These are phyloP conservation scores for Oophaga sylvatica DNA, from an alignment of 2,797 vertebrate genomes.

Conservation along the genomic window DNA sequence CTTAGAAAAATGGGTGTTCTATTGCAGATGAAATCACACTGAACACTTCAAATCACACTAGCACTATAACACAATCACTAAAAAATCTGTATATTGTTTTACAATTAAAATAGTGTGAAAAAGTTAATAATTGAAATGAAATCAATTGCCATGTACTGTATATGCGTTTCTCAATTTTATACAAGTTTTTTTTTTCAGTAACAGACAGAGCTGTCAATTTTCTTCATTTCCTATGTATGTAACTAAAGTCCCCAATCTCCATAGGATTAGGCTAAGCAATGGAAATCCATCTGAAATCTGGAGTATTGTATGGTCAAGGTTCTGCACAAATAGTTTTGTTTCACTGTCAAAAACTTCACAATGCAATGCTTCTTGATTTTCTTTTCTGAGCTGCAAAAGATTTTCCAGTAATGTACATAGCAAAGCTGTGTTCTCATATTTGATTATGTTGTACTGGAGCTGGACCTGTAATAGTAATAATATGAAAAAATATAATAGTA, in stretches of 20 bases:
- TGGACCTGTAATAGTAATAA: slow-evolving; percentile 65
- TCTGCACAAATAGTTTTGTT: slow-evolving; percentile 71
- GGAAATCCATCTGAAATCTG: slow-evolving; percentile 85
- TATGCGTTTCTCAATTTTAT: neutral
- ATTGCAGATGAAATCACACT: neutral
- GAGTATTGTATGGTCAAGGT: slow-evolving; percentile 77
- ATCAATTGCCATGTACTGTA: neutral
- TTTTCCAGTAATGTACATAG: slow-evolving; percentile 82
- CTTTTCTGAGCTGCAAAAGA: slow-evolving; percentile 72
- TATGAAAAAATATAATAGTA: slow-evolving; percentile 20
- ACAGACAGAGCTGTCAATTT: neutral
- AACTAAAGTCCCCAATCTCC: slow-evolving; percentile 80
- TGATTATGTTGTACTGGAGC: slow-evolving; percentile 70
- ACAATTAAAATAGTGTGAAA: neutral
- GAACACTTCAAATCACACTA: neutral
- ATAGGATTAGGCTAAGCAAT: slow-evolving; percentile 85
- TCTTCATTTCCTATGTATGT: slow-evolving; percentile 5
- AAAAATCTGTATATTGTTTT: neutral
- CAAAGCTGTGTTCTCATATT: slow-evolving; percentile 84
- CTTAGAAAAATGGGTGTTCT: neutral
- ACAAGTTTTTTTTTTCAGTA: neutral
- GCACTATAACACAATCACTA: neutral
- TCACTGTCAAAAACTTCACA: slow-evolving; percentile 64
- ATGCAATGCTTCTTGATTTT: slow-evolving; percentile 53
- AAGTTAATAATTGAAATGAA: neutral